Evolutionary conservation across 2,797 vertebrate genomes (phyloP), one percentile per base, ranked within the genome.

Genomic region (Catostomus latipinnis): DNA sequence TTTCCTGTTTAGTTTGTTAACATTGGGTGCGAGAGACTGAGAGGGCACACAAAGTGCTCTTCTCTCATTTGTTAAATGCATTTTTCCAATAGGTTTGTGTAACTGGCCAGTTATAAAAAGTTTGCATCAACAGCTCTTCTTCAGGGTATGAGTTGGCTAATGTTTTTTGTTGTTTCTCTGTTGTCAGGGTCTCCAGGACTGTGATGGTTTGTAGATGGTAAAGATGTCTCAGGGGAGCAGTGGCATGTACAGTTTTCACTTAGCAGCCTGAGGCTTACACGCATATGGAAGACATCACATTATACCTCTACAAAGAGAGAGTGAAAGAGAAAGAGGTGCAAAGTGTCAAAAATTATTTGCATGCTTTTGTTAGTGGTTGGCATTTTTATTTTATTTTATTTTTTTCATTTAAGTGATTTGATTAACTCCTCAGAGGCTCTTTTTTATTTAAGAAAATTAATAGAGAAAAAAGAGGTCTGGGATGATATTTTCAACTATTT

Each of bases 21-120:
- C 62, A 75, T 81, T 81, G 74, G 67, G 78, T 83, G 69, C 73
- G 72, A 52, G 71, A 84, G 82, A 82, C 72, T 45, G 74, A 79
- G 50, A 61, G 16, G 34, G 50, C 61, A 54, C 74, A 70, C 81
- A 62, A 80, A 83, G 57, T 56, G 57, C 74, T 50, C 66, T 16
- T 52, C 46, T 76, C 67, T 83, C 69, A 74, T 56, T 14, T 62
- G 52, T 73, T 68, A 69, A 70, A 78, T 82, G 69, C 34, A 34
- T 34, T 34, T 34, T 34, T 4, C 34, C 34, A 52, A 60, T 74
- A 78, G 68, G 56, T 65, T 84, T 84, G 62, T 80, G 73, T 69
- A 62, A 14, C 50, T 75, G 70, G 43, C 63, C 66, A 72, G 80
- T 76, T 46, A 63, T 79, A 75, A 77, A 84, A 81, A 57, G 68